Evolutionary conservation across 1,140 invertebrate genomes (phyloP).

Genomic region (Lordiphosa mommai): DNA sequence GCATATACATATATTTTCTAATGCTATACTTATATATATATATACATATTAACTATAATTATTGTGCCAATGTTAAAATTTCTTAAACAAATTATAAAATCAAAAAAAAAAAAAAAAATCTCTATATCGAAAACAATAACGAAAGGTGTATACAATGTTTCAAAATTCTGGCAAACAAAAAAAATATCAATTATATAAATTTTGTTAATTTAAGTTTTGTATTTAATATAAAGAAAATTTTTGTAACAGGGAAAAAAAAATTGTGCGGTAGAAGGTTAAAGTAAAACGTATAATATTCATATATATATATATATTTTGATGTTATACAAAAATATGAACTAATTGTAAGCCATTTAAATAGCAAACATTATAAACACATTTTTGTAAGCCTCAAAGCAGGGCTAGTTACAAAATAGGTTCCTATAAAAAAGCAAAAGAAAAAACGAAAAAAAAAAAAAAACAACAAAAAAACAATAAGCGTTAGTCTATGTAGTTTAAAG

Average conservation of each 20-base stretch:
- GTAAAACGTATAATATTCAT: conserved; percentile 24
- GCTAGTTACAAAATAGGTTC: conserved; percentile 76
- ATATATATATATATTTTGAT: conserved; percentile 64
- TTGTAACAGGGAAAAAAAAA: conserved; percentile 1
- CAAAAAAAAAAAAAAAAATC: conserved; percentile 20
- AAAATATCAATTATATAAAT: conserved; percentile 20
- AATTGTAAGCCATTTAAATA: conserved; percentile 69
- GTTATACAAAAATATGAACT: conserved; percentile 63
- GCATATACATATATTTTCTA: conserved; percentile 37
- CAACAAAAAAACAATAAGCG: conserved; percentile 12
- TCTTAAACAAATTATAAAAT: conserved; percentile 13
- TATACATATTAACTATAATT: conserved; percentile 52
- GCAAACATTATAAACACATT: conserved; percentile 61
- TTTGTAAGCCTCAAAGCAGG: conserved; percentile 49
- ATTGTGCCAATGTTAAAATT: conserved; percentile 66
- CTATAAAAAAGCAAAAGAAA: conserved; percentile 43
- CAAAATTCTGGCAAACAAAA: conserved; percentile 11
- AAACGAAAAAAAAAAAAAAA: conserved; percentile 14
- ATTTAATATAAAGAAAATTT: conserved; percentile 18
- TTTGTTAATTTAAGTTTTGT: conserved; percentile 49
- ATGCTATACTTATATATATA: conserved; percentile 22
- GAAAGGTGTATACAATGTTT: conserved; percentile 8
- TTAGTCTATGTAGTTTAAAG: conserved; percentile 56
- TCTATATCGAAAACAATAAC: conserved; percentile 8
- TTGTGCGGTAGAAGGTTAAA: neutral